Evolutionary conservation across 2,888 invertebrate species (phyloP).

Genomic region (Buathra laborator): DNA sequence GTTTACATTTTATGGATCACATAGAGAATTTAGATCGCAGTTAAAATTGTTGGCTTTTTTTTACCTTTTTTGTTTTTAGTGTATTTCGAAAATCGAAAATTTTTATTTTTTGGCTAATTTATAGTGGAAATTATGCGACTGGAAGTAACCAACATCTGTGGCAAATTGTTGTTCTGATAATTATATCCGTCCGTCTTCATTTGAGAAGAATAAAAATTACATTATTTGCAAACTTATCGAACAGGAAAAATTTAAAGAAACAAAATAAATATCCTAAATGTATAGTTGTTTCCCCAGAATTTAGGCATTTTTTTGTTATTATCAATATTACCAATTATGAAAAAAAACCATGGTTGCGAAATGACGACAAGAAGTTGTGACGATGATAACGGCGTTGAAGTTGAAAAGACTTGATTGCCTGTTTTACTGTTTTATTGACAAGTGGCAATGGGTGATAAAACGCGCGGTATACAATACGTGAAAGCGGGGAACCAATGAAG

Average conservation of each 20-base stretch:
- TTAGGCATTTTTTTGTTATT: not conserved
- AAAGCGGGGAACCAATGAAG: not conserved
- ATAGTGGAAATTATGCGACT: too few species aligned
- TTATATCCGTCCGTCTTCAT: too few species aligned
- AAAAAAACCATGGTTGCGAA: not conserved
- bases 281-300: too few species aligned
- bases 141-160: too few species aligned
- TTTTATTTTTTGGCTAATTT: not conserved
- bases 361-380: not conserved
- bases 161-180: too few species aligned
- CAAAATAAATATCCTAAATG: too few species aligned
- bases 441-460: not conserved
- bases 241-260: too few species aligned
- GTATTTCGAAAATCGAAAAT: not conserved
- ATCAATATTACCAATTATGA: not conserved
- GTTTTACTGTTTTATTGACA: conserved; percentile 4
- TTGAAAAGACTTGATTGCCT: not conserved
- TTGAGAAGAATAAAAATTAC: not conserved
- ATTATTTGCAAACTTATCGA: not conserved
- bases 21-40: too few species aligned
- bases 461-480: not conserved
- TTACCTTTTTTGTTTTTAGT: too few species aligned
- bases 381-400: too few species aligned
- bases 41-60: too few species aligned
- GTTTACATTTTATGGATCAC: too few species aligned